These are phyloP conservation scores for Sinosuthora webbiana DNA, from an alignment of 2,113 vertebrate species.

Conservation along the genomic window DNA sequence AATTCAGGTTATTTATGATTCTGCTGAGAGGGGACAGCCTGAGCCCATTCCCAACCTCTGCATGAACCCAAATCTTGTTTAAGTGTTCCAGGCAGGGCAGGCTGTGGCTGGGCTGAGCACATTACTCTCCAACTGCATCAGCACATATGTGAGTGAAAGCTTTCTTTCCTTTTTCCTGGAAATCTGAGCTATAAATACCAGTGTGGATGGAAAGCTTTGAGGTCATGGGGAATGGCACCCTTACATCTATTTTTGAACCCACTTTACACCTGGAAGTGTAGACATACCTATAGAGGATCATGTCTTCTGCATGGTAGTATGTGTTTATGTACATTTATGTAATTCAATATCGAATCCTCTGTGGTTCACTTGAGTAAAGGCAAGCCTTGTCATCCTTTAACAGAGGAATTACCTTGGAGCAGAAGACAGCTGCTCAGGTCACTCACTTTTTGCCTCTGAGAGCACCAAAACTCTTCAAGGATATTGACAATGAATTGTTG, in stretches of 20 bases:
- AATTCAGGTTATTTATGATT: not conserved
- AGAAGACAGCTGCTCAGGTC: not conserved
- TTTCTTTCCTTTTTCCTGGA: not conserved
- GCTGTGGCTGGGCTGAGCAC: not conserved
- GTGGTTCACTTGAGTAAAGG: not conserved
- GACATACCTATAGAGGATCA: not conserved
- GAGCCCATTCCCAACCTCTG: not conserved
- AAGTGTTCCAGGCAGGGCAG: not conserved
- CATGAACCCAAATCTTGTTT: not conserved
- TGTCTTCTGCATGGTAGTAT: not conserved
- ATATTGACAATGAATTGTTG: not conserved
- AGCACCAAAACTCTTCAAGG: not conserved
- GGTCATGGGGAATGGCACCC: not conserved
- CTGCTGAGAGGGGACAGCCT: not conserved
- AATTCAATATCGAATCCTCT: not conserved
- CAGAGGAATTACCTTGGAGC: not conserved
- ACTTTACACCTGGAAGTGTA: not conserved
- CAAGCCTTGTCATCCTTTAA: not conserved
- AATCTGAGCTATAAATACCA: not conserved
- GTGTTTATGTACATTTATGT: not conserved
- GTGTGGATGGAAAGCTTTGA: not conserved
- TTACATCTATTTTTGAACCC: not conserved
- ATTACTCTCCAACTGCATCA: not conserved
- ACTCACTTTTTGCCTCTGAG: not conserved
- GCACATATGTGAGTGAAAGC: not conserved